Evolutionary conservation across 2,797 vertebrate species (phyloP), one percentile per base, ranked within the genome.

Genomic region (Hirundo rustica): DNA sequence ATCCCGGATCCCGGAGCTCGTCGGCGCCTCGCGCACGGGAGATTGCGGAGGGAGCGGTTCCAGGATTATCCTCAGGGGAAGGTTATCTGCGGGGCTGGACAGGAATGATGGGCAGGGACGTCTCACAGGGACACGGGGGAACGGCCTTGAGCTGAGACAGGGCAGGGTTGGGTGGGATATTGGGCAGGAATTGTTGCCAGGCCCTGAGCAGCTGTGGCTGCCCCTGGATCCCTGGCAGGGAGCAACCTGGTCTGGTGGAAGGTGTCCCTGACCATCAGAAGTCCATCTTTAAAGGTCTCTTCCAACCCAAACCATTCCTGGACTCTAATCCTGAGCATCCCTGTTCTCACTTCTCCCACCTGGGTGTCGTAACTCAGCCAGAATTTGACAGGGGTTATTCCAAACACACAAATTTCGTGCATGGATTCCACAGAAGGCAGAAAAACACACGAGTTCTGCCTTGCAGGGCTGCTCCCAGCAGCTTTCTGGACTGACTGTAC

Each of bases 161-260:
- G 4, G 19, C 8, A 42, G 40, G 40, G 20, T 0, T 30, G 0
- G 47, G 4, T 54, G 26, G 48, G 48, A 32, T 61, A 0, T 1
- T 10, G 32, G 48, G 22, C 0, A 42, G 34, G 21, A 74, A 61
- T 23, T 18, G 5, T 0, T 47, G 4, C 5, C 20, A 26, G n/a
- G 3, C 17, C 21, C 57, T 42, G 34, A 34, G 36, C 0, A 26
- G 55, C 40, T 34, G 83, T 0, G 73, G 57, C 34, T 62, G 48
- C 30, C 25, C 48, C 36, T 66, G 70, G 11, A 54, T 19, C 30
- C 47, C 68, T 67, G 54, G 47, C 0, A 3, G 61, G 67, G 23
- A 58, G 8, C 60, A 58, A 0, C 7, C 23, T 38, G 45, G 13
- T 6, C 2, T 5, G 2, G 14, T 44, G 61, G 38, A 18, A 47